Percentiles rank a stretch among this genome's conserved stretches.
Evolutionary conservation across 2,888 invertebrate genomes (phyloP).

Genomic region (Drosophila seclusa): DNA sequence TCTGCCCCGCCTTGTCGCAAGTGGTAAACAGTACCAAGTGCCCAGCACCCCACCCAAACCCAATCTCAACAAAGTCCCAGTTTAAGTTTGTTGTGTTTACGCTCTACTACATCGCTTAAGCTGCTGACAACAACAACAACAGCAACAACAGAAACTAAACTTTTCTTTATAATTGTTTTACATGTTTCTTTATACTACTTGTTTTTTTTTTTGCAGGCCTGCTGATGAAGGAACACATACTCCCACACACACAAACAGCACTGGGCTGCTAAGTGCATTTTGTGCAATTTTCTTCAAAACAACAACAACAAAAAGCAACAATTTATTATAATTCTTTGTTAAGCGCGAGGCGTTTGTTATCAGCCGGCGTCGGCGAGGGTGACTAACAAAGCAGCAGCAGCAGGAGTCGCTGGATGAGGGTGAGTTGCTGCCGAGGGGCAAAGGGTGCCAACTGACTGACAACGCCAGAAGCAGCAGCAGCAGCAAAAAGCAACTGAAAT

Average conservation of each 20-base stretch:
- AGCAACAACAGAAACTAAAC: conserved; percentile 24
- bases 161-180: conserved; percentile 24
- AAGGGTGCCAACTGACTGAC: conserved; percentile 13
- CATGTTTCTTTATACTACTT: conserved; percentile 35
- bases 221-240: conserved; percentile 71
- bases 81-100: conserved; percentile 40
- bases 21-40: conserved; percentile 46
- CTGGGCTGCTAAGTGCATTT: conserved; percentile 65
- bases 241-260: conserved; percentile 16
- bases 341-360: conserved; percentile 54
- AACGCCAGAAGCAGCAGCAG: conserved; percentile 9
- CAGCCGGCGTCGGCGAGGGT: conserved; percentile 35
- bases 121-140: conserved; percentile 46
- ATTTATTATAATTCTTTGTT: conserved; percentile 65
- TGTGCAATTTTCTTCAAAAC: conserved; percentile 74
- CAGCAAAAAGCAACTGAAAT: conserved; percentile 19
- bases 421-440: neutral
- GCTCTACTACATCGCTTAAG: conserved; percentile 70
- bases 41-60: conserved; percentile 12
- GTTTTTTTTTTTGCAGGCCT: conserved; percentile 73
- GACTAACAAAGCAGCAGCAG: conserved; percentile 28
- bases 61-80: conserved; percentile 17
- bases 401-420: neutral
- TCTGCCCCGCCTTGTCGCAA: conserved; percentile 34
- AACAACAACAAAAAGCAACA: conserved; percentile 15